Base-by-base conservation (phyloP, 2,113 vertebrate genomes). In the Nothoprocta pentlandii region DNA sequence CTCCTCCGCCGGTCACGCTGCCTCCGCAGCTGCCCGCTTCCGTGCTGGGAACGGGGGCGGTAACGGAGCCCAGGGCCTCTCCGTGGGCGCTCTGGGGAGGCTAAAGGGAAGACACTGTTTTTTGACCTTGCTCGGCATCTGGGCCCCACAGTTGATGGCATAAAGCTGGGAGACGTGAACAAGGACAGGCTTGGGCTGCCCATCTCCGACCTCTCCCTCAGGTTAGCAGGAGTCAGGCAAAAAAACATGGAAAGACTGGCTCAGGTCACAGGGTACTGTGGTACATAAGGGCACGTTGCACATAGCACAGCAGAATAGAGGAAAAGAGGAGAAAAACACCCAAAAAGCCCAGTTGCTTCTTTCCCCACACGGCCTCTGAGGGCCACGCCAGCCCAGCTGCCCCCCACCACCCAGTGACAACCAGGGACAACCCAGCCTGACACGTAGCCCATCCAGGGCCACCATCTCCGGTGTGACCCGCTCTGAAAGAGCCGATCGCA, bases 401-500 rank as follows among this genome's bases (percentile, higher is more conserved):
- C 0, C n/a, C 36, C 56, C 30, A 26, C 25, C 82, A 41, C 28
- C 59, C 49, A 81, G 76, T 14, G 75, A 64, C 36, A 64, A n/a
- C 12, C 64, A 4, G 41, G 20, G 16, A 51, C 58, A 70, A 61
- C 23, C 12, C 75, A 75, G 46, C 1, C 2, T 5, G 41, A 42
- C 58, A 66, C 2, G 3, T 4, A 0, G 41, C 69, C 84, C 39
- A 54, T 44, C 64, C 59, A 30, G 21, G 20, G 67, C 62, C 0
- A 12, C 1, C 0, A 19, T 9, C 39, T 63, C 58, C 44, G 80
- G 46, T n/a, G 6, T 0, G 19, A 56, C 44, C 74, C 74, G 51
- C 75, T 77, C 88, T 96, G 94, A 97, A 96, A 89, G 94, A 87
- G 61, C 68, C 32, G 74, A 95, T 93, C 96, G 95, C 54, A 36